Base-by-base conservation (phyloP, 2,888 invertebrate genomes). In the Drosophila conformis region DNA sequence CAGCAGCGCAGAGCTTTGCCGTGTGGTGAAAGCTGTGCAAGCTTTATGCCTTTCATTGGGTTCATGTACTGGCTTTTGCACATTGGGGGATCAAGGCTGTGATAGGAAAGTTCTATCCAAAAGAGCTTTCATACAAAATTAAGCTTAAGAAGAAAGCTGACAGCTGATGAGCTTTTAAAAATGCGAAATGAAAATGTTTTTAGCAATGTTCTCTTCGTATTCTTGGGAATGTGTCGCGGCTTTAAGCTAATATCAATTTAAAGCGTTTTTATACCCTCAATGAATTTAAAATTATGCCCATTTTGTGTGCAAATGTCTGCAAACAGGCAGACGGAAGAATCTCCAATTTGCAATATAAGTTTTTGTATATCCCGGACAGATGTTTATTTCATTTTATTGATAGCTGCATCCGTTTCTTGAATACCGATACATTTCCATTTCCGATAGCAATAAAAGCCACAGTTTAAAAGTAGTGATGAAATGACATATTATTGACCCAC, bases 21-120 rank as follows among this genome's bases (percentile, higher is more conserved):
- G 10, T 27, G 60, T 58, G 60, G 64, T 65, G 61, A 69, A 78
- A 78, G 58, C 25, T 38, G 1, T 1, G 3, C 27, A 25, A 67
- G 73, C 59, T 72, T 63, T 21, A 15, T 29, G 60, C 64, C 48
- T 52, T 51, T 4, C 0, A 11, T 11, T 21, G 11, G 72, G 64
- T 59, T 59, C 42, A 2, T 4, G 1, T 4, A 38, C 5, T 8
- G 29, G n/a, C 38, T 67, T 25, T 27, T 8, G 13, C 21, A 51
- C 11, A n/a, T n/a, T 18, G 11, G 3, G 11, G 51, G 18, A 21
- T 25, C 13, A 38, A 6, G 46, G n/a, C 36, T 52, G 18, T n/a
- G 15, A 2, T 15, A 15, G 4, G 2, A 51, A 56, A 61, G 49
- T 54, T 59, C 1, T 7, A 21, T 1, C 10, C 6, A 3, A 6